Conservation (phyloP, 2,888 invertebrate genomes). For the Phanerotoma sp. region DNA sequence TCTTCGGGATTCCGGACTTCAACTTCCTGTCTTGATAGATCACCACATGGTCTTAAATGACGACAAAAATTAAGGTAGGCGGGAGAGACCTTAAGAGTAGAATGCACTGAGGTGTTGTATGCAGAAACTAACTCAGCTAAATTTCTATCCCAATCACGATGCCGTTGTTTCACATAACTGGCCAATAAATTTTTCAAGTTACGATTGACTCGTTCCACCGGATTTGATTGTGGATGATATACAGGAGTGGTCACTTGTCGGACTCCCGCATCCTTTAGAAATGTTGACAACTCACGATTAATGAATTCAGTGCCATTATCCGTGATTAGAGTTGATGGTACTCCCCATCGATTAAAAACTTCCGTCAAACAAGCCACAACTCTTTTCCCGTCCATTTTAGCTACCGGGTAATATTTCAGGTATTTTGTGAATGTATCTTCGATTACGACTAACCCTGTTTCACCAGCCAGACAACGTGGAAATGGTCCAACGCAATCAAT, state of each 20-base stretch:
- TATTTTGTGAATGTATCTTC: too few relatives aligned
- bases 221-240: conserved; percentile 18
- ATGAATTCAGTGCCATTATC: conserved; percentile 23
- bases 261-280: neutral
- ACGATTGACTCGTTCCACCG: conserved; percentile 18
- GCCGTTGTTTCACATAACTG: neutral
- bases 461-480: too few relatives aligned
- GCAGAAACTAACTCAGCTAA: too few relatives aligned
- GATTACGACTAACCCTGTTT: neutral
- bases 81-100: too few relatives aligned
- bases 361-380: neutral
- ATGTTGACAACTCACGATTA: neutral
- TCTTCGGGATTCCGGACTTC: too few relatives aligned
- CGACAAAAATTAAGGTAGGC: too few relatives aligned
- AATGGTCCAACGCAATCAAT: too few relatives aligned
- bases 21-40: too few relatives aligned
- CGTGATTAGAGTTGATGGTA: neutral
- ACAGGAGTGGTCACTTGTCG: neutral
- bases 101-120: too few relatives aligned
- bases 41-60: too few relatives aligned
- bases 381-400: neutral
- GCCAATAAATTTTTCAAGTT: neutral
- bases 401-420: neutral
- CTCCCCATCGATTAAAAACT: too few relatives aligned
- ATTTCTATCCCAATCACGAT: neutral